phyloP scores from a whole-genome alignment of 2,113 vertebrate species.

The Cacatua alba region DNA sequence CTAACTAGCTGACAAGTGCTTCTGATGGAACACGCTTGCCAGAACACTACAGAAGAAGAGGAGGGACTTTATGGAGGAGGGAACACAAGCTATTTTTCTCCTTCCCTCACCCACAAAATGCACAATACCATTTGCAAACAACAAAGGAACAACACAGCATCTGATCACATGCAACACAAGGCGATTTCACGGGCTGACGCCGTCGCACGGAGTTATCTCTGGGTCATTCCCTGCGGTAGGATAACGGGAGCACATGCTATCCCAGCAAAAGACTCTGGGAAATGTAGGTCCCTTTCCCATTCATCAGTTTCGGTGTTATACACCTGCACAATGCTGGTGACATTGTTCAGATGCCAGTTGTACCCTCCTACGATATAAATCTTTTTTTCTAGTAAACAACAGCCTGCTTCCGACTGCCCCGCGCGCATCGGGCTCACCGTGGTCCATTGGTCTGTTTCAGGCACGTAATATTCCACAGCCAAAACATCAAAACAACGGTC shows the following conservation, averaged over 20 bases:
- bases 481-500: conserved; percentile 95
- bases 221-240: conserved; percentile 82
- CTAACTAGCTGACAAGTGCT: neutral
- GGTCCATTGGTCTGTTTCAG: conserved; percentile 93
- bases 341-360: conserved; percentile 98
- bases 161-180: neutral
- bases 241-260: conserved; percentile 86
- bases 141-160: neutral
- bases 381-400: conserved; percentile 87
- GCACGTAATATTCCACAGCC: conserved; percentile 90
- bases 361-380: conserved; percentile 95
- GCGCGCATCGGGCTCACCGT: conserved; percentile 91
- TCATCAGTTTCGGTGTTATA: conserved; percentile 94
- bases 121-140: neutral
- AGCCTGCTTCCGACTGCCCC: conserved; percentile 94
- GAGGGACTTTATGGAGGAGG: neutral
- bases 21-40: neutral
- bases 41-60: neutral
- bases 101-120: neutral
- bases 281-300: conserved; percentile 97
- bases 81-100: neutral
- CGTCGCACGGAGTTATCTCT: conserved; percentile 59
- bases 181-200: accelerated
- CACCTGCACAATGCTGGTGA: conserved; percentile 95
- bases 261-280: conserved; percentile 94